These are phyloP conservation scores for Cydia fagiglandana DNA, from an alignment of 1,140 invertebrate genomes.

Conservation along the genomic window DNA sequence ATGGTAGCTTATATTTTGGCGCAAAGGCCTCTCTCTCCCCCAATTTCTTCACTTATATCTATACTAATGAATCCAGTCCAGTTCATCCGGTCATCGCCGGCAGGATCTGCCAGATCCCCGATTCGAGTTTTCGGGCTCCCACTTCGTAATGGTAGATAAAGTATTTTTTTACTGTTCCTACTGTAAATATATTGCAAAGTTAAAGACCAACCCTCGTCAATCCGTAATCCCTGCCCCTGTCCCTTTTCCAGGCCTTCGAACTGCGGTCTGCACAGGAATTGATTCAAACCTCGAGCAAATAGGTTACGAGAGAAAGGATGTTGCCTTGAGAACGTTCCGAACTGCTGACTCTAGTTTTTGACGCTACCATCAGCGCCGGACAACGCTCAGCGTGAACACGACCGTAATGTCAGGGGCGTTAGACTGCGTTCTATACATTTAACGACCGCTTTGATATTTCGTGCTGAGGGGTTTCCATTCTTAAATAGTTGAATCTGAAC, in stretches of 20 bases:
- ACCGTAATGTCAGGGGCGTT: conserved; percentile 11
- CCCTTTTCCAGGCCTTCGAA: background rate
- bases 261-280: background rate
- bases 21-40: no score
- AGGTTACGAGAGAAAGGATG: conserved; percentile 26
- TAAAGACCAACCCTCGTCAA: background rate
- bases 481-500: background rate
- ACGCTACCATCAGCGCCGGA: background rate
- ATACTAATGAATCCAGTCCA: no score
- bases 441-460: conserved; percentile 8
- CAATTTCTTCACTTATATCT: no score
- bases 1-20: no score
- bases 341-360: conserved; percentile 5
- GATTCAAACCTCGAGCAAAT: conserved; percentile 13
- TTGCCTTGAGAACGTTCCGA: conserved; percentile 20
- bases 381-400: background rate
- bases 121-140: no score
- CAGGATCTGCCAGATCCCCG: no score
- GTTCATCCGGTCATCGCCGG: no score
- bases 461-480: background rate
- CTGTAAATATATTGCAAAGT: background rate
- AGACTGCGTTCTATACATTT: background rate
- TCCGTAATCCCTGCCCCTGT: background rate
- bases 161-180: background rate
- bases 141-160: background rate